These are phyloP conservation scores for Talpa occidentalis DNA, from an alignment of 2,113 vertebrate genomes.

Conservation along the genomic window DNA sequence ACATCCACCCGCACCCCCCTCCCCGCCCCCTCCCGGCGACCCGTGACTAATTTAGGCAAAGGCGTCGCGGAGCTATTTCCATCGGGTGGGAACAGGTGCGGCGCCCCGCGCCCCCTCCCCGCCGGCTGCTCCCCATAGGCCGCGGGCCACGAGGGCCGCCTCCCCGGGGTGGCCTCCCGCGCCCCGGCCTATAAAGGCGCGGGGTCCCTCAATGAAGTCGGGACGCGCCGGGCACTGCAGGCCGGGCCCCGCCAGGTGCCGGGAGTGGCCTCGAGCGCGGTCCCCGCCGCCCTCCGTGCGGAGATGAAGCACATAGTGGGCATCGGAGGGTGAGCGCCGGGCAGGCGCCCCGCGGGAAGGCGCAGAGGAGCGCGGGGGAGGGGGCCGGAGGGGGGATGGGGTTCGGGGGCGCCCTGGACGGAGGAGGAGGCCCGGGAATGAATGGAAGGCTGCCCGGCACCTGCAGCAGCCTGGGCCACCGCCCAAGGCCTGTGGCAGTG, in stretches of 20 bases:
- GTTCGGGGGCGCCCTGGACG: too few species aligned
- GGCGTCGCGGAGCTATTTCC: slow-evolving; percentile 80
- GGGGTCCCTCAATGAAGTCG: slow-evolving; percentile 90
- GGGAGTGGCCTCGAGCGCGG: background rate
- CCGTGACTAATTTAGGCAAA: slow-evolving; percentile 88
- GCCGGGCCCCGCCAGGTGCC: background rate
- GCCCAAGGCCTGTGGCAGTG: background rate
- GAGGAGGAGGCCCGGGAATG: background rate
- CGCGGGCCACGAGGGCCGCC: background rate
- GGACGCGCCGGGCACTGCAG: slow-evolving; percentile 40
- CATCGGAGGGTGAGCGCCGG: slow-evolving; percentile 93
- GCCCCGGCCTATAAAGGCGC: slow-evolving; percentile 73
- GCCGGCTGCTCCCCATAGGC: background rate
- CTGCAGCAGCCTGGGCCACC: fast-evolving
- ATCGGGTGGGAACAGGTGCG: slow-evolving; percentile 79
- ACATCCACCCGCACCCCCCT: slow-evolving; percentile 74
- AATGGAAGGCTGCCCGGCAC: background rate
- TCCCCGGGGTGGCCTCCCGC: slow-evolving; percentile 24
- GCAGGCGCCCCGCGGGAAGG: background rate
- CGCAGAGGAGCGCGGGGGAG: fast-evolving
- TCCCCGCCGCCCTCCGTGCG: background rate
- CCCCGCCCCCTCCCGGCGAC: background rate
- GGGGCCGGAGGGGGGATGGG: background rate
- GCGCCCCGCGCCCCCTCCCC: background rate
- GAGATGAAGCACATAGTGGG: slow-evolving; percentile 95